Evolutionary conservation across 2,797 vertebrate species (phyloP).

Genomic region (Sitta carolinensis): DNA sequence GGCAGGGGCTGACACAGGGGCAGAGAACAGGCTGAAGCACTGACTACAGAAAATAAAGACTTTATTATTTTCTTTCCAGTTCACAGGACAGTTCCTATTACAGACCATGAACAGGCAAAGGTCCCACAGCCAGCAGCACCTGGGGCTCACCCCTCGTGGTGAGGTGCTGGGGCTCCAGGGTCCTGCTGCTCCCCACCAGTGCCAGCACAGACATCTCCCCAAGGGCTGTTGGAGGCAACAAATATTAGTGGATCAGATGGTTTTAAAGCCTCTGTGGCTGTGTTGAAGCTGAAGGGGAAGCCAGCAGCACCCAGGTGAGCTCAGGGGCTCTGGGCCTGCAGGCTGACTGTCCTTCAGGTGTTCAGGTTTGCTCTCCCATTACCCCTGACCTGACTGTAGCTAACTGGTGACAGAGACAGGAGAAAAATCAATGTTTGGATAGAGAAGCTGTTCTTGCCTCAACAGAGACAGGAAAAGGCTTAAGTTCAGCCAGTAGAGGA

Average conservation of each 20-base stretch:
- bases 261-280: not conserved
- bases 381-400: not conserved
- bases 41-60: constrained; percentile 79
- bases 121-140: constrained; percentile 46
- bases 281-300: not conserved
- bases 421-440: not conserved
- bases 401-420: not conserved
- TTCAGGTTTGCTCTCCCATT: not conserved
- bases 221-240: not conserved
- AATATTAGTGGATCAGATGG: not conserved
- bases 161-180: not conserved
- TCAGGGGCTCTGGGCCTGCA: not conserved
- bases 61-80: constrained; percentile 74
- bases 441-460: not conserved
- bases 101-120: constrained; percentile 55
- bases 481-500: constrained; percentile 19
- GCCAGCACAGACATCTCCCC: not conserved
- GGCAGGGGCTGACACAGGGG: not conserved
- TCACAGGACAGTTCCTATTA: constrained; percentile 75
- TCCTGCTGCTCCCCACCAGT: not conserved
- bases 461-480: not conserved
- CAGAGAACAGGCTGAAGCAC: constrained; percentile 62
- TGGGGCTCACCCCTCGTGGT: not conserved
- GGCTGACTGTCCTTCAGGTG: not conserved
- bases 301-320: not conserved